phyloP scores from a whole-genome alignment of 1,140 invertebrate species.

The Whitmania pigra region DNA sequence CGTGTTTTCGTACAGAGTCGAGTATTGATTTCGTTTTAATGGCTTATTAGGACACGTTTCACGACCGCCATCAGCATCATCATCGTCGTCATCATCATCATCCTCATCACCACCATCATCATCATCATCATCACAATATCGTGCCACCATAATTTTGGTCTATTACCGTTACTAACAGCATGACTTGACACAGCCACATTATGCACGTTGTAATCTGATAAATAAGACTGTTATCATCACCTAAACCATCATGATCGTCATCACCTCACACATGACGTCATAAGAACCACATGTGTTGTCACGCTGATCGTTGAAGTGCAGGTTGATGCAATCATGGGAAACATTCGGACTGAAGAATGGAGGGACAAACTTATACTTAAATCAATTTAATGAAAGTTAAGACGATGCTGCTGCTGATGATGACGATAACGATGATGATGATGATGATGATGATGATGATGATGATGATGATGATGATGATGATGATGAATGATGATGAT shows the following conservation, averaged over 20 bases:
- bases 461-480: slow-evolving; percentile 1
- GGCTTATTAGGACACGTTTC: no score
- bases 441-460: not conserved
- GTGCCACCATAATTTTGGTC: not conserved
- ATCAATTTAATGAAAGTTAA: not conserved
- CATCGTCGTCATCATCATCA: no score
- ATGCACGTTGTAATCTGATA: not conserved
- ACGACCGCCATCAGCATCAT: no score
- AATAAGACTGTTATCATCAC: not conserved
- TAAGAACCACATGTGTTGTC: not conserved
- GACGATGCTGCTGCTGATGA: not conserved
- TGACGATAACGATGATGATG: not conserved
- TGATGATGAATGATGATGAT: not conserved
- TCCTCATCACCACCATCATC: not conserved
- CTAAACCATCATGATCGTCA: not conserved
- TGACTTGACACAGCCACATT: not conserved
- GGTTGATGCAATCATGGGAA: no score
- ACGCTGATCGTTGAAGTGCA: no score
- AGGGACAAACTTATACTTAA: no score
- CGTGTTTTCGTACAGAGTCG: no score
- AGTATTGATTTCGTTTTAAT: no score
- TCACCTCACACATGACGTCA: not conserved
- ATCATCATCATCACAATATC: not conserved
- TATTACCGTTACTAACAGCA: not conserved
- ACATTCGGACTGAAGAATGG: no score